Base-by-base conservation (phyloP, 2,113 vertebrate species). In the Desmodus rotundus region DNA sequence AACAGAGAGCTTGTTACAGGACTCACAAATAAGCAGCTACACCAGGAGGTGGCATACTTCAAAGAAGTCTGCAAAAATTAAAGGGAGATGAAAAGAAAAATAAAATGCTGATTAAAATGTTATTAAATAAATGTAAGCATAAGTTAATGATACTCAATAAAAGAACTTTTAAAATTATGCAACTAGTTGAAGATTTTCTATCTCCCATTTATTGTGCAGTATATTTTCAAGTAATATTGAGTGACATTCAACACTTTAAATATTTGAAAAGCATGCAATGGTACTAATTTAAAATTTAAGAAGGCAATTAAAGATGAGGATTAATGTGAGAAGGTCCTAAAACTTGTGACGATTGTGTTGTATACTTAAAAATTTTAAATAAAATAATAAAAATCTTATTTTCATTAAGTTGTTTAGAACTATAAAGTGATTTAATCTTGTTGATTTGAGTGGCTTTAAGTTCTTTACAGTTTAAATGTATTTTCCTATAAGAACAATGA, bases 61-160 rank as follows among this genome's bases (percentile, higher is more conserved):
- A 89, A 94, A 81, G 92, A 83, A 95, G 96, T 78, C 73, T 61
- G 56, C 12, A 73, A 92, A 95, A 92, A 22, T 70, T 78, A 80
- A 76, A 83, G 15, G 50, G 6, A 5, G n/a, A 72, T 24, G 36
- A 85, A 83, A 73, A 67, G 76, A 74, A 85, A 54, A 88, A 61
- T 11, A 61, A 61, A 61, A 61, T 68, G 0, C 3, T 50, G 58
- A 87, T 54, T 5, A 43, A 77, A 86, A 87, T 41, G 61, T 91
- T 24, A 86, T 67, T 90, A 47, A 84, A 76, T 86, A 93, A 72
- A 93, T 73, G n/a, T 50, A 76, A 80, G 7, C 26, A 67, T 33
- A 52, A 1, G 17, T 94, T 33, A 89, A 17, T 76, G 15, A 91
- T 17, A 38, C 0, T 26, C 36, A 87, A 12, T 50, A 81, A 41